Base-by-base conservation (phyloP, 2,113 vertebrate genomes). In the Chaetodon trifascialis region DNA sequence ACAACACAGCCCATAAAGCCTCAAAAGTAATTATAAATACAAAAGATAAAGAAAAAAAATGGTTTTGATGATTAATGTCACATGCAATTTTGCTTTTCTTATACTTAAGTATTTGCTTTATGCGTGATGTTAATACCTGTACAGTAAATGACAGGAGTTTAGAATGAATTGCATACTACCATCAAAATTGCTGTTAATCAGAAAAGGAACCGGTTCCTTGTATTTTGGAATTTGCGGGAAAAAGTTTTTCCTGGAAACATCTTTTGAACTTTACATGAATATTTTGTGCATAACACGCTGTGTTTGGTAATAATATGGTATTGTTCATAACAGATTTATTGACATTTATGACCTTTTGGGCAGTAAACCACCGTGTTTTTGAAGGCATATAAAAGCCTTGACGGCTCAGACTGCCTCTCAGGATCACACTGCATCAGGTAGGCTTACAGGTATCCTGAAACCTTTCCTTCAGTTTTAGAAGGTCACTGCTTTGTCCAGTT, bases 331-430 rank as follows among this genome's bases (percentile, higher is more conserved):
- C 88, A 83, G 76, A 84, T 92, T 87, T 86, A 85, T 76, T 88
- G 87, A 90, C 87, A 87, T 93, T 93, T 90, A 91, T 89, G 89
- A 87, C 86, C 51, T 49, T 80, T 66, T 83, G 72, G 63, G 68
- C 25, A 86, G 73, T 87, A 88, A 89, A 92, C 84, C 51, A 9
- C 59, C 0, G 30, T 19, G 62, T 76, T 89, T 86, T 54, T 36
- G 51, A 34, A 60, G 21, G 58, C 47, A 17, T 94, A 94, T 94
- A 95, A 89, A 94, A 90, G 75, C 78, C 63, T 5, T 16, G 56
- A 15, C 34, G 0, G 55, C 40, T 46, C 21, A 30, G 56, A 17
- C 62, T 54, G 21, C 65, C 3, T 74, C 67, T 23, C 55, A 84
- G 79, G 51, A 78, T 70, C 64, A 54, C 65, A 55, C 62, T 60